These are phyloP conservation scores for Sebastes miniatus DNA, from an alignment of 2,797 vertebrate species.

Conservation along the genomic window DNA sequence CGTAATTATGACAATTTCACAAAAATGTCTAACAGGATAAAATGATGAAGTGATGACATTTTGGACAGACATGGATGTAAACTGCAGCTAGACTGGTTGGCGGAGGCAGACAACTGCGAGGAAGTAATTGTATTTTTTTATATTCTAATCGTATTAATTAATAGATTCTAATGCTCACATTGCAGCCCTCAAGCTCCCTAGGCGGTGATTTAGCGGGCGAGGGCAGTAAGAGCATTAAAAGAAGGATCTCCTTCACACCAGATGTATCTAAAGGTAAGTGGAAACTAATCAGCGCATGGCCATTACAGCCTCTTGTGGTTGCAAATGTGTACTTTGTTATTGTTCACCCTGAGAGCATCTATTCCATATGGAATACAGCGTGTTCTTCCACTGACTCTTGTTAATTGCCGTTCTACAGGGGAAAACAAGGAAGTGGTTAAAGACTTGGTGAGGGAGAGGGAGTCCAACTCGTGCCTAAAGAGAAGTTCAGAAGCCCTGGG, in stretches of 20 bases:
- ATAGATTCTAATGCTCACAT: neutral
- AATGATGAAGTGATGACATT: no score
- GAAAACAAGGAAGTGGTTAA: constrained; percentile 78
- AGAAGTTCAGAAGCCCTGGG: constrained; percentile 84
- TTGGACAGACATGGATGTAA: no score
- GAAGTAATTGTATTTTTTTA: no score
- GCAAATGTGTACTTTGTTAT: constrained; percentile 47
- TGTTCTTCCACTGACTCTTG: constrained; percentile 63
- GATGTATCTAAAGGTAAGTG: constrained; percentile 88
- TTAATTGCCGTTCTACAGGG: constrained; percentile 70
- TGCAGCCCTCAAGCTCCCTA: constrained; percentile 82
- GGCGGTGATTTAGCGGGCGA: constrained; percentile 86
- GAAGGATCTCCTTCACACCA: constrained; percentile 92
- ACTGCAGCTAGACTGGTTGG: no score
- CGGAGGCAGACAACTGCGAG: no score
- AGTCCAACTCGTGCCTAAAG: constrained; percentile 84
- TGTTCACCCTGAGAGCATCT: constrained; percentile 17
- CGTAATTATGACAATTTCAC: no score
- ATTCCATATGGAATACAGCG: constrained; percentile 21
- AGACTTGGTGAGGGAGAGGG: constrained; percentile 78
- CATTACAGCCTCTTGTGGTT: neutral
- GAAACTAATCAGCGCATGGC: neutral
- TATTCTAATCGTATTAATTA: neutral
- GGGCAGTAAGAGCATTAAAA: constrained; percentile 84
- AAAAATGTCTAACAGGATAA: no score